Evolutionary conservation across 2,797 vertebrate genomes (phyloP).

Genomic region (Chelidonichthys spinosus): DNA sequence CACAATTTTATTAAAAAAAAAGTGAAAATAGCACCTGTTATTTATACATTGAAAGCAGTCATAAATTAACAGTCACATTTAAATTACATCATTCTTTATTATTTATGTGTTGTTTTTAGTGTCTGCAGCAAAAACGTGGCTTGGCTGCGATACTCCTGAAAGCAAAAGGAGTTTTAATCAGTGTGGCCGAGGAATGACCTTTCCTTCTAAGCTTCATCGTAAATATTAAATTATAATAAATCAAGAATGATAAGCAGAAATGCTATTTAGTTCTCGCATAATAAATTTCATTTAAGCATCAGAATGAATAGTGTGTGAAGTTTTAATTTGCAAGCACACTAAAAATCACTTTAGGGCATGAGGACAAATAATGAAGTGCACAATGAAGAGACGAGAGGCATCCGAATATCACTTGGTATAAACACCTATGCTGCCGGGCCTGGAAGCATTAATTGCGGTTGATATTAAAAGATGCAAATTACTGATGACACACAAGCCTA

Average conservation of each 20-base stretch:
- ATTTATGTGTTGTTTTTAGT: slow-evolving; percentile 22
- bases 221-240: not conserved
- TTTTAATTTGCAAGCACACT: slow-evolving; percentile 18
- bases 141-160: not conserved
- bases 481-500: slow-evolving; percentile 7
- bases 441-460: slow-evolving; percentile 35
- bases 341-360: not conserved
- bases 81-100: slow-evolving; percentile 1
- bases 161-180: not conserved
- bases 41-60: too few species aligned
- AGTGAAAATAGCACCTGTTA: too few species aligned
- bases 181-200: not conserved
- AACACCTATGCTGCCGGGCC: not conserved
- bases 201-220: slow-evolving; percentile 1
- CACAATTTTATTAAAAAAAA: too few species aligned
- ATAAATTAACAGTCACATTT: slow-evolving; percentile 2
- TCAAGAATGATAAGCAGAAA: not conserved
- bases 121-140: not conserved
- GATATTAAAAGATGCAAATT: slow-evolving; percentile 25
- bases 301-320: slow-evolving; percentile 5
- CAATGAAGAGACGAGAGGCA: slow-evolving; percentile 26
- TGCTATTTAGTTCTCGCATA: not conserved
- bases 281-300: not conserved
- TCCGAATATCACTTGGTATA: slow-evolving; percentile 6
- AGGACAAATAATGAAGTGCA: slow-evolving; percentile 16